Evolutionary conservation across 2,113 vertebrate genomes (phyloP).

Genomic region (Chunga burmeisteri): DNA sequence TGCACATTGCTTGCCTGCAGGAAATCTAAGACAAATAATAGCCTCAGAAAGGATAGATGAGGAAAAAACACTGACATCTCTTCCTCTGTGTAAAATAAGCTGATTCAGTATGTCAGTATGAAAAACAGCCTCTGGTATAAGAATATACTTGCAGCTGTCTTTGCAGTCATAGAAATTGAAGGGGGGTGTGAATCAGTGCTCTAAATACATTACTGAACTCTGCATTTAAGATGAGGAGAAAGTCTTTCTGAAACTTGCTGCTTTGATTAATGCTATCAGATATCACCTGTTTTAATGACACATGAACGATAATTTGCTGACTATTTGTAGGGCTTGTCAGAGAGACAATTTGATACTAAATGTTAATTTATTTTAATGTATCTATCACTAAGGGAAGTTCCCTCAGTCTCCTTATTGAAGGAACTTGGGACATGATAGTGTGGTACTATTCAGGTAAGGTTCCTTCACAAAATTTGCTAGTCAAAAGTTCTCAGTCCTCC

Average conservation of each 20-base stretch:
- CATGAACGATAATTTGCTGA: not conserved
- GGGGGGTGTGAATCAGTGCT: not conserved
- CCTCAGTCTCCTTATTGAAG: not conserved
- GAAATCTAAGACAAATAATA: slow-evolving; percentile 67
- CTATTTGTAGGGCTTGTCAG: not conserved
- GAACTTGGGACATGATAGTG: rapidly evolving
- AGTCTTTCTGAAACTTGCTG: not conserved
- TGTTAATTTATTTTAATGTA: not conserved
- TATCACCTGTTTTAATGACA: not conserved
- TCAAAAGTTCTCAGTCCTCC: not conserved
- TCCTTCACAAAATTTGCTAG: not conserved
- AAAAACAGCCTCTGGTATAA: slow-evolving; percentile 56
- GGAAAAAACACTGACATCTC: slow-evolving; percentile 54
- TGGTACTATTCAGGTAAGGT: not conserved
- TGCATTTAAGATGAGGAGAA: not conserved
- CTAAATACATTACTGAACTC: not conserved
- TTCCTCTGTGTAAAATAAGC: slow-evolving; percentile 57
- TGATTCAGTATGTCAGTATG: slow-evolving; percentile 64
- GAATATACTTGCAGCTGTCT: slow-evolving; percentile 61
- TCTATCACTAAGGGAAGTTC: not conserved
- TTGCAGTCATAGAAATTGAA: slow-evolving; percentile 8
- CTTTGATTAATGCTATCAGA: not conserved
- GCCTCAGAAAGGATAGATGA: slow-evolving; percentile 46
- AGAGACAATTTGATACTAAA: not conserved
- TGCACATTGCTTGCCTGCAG: slow-evolving; percentile 36